phyloP scores from a whole-genome alignment of 2,888 invertebrate genomes.

The Embidobia sp. region DNA sequence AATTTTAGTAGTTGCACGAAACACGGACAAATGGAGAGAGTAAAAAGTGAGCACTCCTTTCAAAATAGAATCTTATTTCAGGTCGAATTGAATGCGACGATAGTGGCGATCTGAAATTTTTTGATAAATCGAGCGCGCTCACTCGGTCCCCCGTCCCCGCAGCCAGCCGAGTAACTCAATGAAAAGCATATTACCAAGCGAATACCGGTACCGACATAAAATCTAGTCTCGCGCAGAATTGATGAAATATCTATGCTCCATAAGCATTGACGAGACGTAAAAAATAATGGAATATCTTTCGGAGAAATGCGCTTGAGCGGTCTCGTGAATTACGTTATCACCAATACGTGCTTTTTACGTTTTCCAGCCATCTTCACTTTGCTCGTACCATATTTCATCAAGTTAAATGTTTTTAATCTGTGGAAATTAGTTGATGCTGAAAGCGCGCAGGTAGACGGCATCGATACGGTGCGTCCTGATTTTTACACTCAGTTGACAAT shows the following conservation, averaged over 20 bases:
- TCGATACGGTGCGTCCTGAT: too few relatives aligned
- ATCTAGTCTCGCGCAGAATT: constrained; percentile 49
- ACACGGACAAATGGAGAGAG: constrained; percentile 26
- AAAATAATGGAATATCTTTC: constrained; percentile 53
- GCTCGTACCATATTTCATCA: too few relatives aligned
- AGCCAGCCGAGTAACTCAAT: constrained; percentile 66
- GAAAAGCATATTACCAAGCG: constrained; percentile 66
- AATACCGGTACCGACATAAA: constrained; percentile 63
- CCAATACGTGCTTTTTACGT: constrained; percentile 13
- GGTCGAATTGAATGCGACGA: constrained; percentile 71
- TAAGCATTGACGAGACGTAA: constrained; percentile 24
- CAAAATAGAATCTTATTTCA: constrained; percentile 69
- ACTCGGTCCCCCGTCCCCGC: not conserved
- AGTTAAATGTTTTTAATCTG: too few relatives aligned
- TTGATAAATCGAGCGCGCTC: constrained; percentile 68
- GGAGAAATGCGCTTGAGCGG: constrained; percentile 18
- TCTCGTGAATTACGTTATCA: constrained; percentile 15
- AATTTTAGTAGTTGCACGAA: constrained; percentile 25
- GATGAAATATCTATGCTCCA: constrained; percentile 50
- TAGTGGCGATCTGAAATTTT: constrained; percentile 74
- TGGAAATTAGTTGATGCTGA: too few relatives aligned
- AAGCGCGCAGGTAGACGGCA: too few relatives aligned
- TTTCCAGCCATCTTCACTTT: too few relatives aligned
- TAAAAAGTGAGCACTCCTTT: constrained; percentile 43
- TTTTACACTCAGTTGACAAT: too few relatives aligned